Conservation (phyloP, 2,113 vertebrate genomes). For the Agelaius tricolor region DNA sequence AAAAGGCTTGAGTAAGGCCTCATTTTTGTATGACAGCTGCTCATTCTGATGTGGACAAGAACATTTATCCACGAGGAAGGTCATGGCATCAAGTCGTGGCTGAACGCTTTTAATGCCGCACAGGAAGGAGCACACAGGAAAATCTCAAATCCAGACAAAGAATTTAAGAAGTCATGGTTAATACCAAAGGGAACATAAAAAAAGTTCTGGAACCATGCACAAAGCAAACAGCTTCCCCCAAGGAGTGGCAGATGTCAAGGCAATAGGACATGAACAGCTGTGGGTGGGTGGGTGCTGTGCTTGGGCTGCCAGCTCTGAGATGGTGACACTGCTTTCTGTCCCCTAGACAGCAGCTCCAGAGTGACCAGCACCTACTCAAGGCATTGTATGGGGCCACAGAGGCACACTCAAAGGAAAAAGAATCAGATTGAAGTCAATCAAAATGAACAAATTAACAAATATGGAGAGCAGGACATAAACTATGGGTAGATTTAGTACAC, state of each 20-base stretch:
- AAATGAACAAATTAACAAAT: background rate
- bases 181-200: background rate
- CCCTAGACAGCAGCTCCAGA: background rate
- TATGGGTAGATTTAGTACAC: background rate
- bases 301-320: background rate
- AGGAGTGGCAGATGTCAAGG: background rate
- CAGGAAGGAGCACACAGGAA: background rate
- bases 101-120: background rate
- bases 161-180: background rate
- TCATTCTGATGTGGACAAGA: background rate
- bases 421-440: background rate
- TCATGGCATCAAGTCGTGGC: background rate
- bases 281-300: background rate
- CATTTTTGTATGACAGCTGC: background rate
- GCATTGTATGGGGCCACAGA: background rate
- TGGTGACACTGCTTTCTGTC: background rate
- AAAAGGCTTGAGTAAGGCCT: background rate
- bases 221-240: background rate
- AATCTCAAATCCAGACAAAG: background rate
- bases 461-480: background rate
- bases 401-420: background rate
- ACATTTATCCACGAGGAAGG: background rate
- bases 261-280: background rate
- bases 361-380: background rate
- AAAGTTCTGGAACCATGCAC: background rate